Evolutionary conservation across 2,797 vertebrate genomes (phyloP).

Genomic region (Brachymystax lenok): DNA sequence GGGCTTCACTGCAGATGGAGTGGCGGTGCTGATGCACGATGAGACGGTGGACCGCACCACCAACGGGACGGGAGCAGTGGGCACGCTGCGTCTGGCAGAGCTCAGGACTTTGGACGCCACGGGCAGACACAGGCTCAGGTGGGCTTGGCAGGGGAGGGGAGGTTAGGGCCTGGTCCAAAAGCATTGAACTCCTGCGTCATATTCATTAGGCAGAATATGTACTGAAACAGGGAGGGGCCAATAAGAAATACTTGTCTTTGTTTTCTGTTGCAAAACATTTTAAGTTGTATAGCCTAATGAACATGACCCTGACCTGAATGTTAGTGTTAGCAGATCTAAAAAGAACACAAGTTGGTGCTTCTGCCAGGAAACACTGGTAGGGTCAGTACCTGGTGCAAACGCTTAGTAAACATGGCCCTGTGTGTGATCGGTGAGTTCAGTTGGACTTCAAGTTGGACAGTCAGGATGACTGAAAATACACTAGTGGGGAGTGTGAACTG

Average conservation of each 20-base stretch:
- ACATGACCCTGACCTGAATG: not conserved
- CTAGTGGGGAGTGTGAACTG: not conserved
- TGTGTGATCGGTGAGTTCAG: not conserved
- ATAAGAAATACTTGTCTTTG: not conserved
- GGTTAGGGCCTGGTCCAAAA: conserved; percentile 70
- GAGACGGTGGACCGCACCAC: conserved; percentile 90
- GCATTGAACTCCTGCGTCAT: not conserved
- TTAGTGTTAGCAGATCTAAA: not conserved
- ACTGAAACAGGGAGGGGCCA: not conserved
- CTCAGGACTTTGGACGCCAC: conserved; percentile 84
- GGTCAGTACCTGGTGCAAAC: not conserved
- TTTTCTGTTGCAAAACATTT: not conserved
- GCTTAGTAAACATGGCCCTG: not conserved
- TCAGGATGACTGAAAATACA: conserved; percentile 48
- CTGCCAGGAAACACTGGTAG: not conserved
- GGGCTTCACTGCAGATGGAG: conserved; percentile 86
- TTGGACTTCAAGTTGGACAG: no score
- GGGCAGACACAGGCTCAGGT: conserved; percentile 86
- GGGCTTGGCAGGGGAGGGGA: conserved; percentile 72
- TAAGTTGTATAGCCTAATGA: not conserved
- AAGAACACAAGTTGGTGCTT: not conserved
- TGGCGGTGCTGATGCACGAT: conserved; percentile 91
- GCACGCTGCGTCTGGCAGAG: conserved; percentile 80
- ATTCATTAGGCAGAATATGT: not conserved
- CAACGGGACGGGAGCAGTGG: conserved; percentile 82